phyloP scores from a whole-genome alignment of 2,888 invertebrate species.

The Pegoplata infirma region DNA sequence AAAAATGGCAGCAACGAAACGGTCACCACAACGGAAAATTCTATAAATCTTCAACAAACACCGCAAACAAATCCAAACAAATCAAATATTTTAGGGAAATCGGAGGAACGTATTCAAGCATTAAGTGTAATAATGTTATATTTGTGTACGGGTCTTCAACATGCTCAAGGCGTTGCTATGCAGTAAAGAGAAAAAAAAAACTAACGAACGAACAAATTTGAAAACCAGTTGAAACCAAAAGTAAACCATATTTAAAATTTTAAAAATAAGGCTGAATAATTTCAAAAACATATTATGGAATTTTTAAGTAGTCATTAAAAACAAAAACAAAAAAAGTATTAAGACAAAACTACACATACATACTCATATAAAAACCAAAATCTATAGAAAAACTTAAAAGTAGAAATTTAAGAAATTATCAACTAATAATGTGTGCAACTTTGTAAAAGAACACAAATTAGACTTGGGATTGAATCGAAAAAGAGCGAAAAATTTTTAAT shows the following conservation, averaged over 20 bases:
- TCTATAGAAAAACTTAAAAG: no score
- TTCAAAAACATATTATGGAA: conserved; percentile 56
- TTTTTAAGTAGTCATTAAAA: conserved; percentile 59
- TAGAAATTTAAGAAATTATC: not conserved
- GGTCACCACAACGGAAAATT: conserved; percentile 10
- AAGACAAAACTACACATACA: conserved; percentile 15
- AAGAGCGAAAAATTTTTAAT: no score
- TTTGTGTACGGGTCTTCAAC: conserved; percentile 94
- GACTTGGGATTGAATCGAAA: no score
- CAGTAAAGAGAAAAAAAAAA: no score
- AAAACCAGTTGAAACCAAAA: not conserved
- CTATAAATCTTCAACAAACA: no score
- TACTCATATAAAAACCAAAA: conserved; percentile 2
- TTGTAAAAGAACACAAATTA: not conserved
- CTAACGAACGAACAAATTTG: not conserved
- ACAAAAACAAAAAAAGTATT: conserved; percentile 32
- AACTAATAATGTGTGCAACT: not conserved
- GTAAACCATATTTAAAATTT: not conserved
- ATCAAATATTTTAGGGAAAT: conserved; percentile 79
- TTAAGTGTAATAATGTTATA: conserved; percentile 95
- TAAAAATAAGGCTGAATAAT: conserved; percentile 58
- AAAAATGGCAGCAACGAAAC: conserved; percentile 50
- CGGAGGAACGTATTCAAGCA: conserved; percentile 93
- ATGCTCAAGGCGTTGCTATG: conserved; percentile 75
- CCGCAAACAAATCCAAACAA: conserved; percentile 57